phyloP scores from a whole-genome alignment of 2,797 vertebrate genomes.

The Hybognathus amarus region DNA sequence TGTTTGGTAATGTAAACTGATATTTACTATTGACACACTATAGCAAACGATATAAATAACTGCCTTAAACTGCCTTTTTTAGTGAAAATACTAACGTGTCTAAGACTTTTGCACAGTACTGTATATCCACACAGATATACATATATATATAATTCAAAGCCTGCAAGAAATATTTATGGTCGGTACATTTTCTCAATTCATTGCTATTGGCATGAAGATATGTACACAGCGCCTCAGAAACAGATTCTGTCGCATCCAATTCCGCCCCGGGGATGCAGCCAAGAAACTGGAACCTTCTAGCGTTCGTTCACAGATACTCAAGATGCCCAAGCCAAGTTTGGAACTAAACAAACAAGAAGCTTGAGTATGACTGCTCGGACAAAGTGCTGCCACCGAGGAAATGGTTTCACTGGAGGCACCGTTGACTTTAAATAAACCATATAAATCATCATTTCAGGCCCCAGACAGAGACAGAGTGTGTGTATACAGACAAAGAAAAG shows the following conservation, averaged over 20 bases:
- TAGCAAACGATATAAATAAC: no score
- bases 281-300: slow-evolving; percentile 33
- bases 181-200: slow-evolving; percentile 4
- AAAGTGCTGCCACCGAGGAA: slow-evolving; percentile 31
- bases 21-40: no score
- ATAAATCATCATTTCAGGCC: slow-evolving; percentile 58
- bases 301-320: neutral
- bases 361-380: slow-evolving; percentile 31
- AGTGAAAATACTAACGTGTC: no score
- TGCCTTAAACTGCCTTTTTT: no score
- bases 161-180: slow-evolving; percentile 4
- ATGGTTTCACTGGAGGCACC: slow-evolving; percentile 39
- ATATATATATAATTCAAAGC: no score
- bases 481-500: slow-evolving; percentile 47
- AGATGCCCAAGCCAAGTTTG: slow-evolving; percentile 25
- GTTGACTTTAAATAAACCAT: slow-evolving; percentile 50
- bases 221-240: slow-evolving; percentile 16
- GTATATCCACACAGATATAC: no score
- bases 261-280: slow-evolving; percentile 10
- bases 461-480: slow-evolving; percentile 30
- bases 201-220: slow-evolving; percentile 28
- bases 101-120: no score
- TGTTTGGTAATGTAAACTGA: no score
- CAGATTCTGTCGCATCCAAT: slow-evolving; percentile 22
- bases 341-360: slow-evolving; percentile 14